Conservation (phyloP, 2,113 vertebrate species). For the Nothoprocta pentlandii region DNA sequence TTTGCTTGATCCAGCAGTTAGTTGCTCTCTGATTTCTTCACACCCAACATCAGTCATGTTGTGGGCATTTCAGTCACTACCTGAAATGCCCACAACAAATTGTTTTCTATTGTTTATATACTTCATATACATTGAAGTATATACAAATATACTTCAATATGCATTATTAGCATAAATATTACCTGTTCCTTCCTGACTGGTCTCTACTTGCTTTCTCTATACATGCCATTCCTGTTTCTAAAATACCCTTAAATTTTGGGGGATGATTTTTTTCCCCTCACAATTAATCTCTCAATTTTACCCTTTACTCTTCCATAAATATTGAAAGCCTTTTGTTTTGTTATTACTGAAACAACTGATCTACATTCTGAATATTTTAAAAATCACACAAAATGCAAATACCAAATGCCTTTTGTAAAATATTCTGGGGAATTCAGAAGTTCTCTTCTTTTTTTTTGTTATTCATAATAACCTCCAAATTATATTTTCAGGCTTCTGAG, state of each 20-base stretch:
- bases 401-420: neutral
- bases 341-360: neutral
- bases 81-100: neutral
- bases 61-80: neutral
- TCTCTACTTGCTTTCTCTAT: neutral
- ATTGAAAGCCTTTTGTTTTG: neutral
- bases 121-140: no score
- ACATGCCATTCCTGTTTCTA: neutral
- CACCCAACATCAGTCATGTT: neutral
- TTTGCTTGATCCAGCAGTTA: neutral
- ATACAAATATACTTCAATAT: neutral
- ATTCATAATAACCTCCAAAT: constrained; percentile 2
- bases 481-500: constrained; percentile 80
- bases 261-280: neutral
- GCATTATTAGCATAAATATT: neutral
- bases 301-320: neutral
- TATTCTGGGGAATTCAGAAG: neutral
- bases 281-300: neutral
- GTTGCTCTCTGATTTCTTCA: neutral
- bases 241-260: neutral
- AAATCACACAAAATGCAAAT: neutral
- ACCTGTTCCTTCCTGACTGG: neutral
- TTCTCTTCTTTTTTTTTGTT: neutral
- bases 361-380: neutral
- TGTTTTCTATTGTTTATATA: neutral